Base-by-base conservation (phyloP, 2,113 vertebrate species). In the Sigmodon hispidus region DNA sequence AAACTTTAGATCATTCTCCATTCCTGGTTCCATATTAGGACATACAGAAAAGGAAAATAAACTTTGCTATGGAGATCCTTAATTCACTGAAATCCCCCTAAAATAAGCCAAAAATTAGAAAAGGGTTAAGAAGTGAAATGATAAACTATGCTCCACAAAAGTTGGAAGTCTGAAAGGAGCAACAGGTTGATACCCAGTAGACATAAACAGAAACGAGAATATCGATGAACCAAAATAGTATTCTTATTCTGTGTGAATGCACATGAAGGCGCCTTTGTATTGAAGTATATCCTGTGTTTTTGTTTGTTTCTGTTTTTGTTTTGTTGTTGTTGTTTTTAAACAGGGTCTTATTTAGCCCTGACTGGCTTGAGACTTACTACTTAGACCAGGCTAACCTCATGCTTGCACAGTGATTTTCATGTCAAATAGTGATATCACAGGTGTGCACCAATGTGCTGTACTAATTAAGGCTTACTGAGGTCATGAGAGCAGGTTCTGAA, bases 51-150 rank as follows among this genome's bases (percentile, higher is more conserved):
- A 83, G 24, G 29, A 75, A 63, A 92, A 21, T 76, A 15, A 75
- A 76, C 50, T 96, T 92, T 75, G 65, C 26, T 31, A 88, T 59
- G 31, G 12, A 92, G 40, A 40, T 4, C 40, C 89, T 96, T 76
- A 90, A 88, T 65, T 94, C 34, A 95, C 26, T 87, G 80, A 94
- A 90, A 93, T 67, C 79, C 11, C 24, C n/a, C 22, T 79, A 94
- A 94, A 52, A 7, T 50, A 84, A 48, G 12, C 75, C 63, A 85
- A 81, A 87, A 77, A 84, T 50, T 29, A 85, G 31, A 79, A 40
- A 94, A 90, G n/a, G 36, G 7, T 76, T 92, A 13, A 95, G 55
- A 84, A 95, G 50, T 87, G 63, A 93, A 93, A 80, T 65, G 45
- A 86, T 52, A 43, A 50, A 50, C n/a, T 45, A 40, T 61, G 83